These are phyloP conservation scores for Epinotia bilunana DNA, from an alignment of 2,888 invertebrate species.

Conservation along the genomic window DNA sequence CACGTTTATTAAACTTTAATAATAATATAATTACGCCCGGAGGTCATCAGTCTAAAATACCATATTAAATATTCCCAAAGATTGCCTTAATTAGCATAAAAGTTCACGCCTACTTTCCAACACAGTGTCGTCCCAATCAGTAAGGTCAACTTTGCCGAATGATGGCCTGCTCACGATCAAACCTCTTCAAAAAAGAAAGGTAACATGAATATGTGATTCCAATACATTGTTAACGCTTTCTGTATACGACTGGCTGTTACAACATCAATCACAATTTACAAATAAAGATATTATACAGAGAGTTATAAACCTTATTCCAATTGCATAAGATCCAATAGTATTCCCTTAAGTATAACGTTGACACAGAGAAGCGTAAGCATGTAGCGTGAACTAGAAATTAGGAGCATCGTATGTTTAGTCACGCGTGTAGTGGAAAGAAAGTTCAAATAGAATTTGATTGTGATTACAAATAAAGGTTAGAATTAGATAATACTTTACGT, in stretches of 20 bases:
- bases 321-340: background rate
- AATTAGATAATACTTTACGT: background rate
- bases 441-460: background rate
- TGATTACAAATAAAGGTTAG: background rate
- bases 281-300: background rate
- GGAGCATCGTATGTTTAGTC: background rate
- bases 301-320: background rate
- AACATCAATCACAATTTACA: background rate
- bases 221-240: slow-evolving; percentile 2
- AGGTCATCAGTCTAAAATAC: no score
- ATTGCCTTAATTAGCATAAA: slow-evolving; percentile 1
- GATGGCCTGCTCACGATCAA: slow-evolving; percentile 23
- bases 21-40: no score
- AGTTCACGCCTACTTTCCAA: slow-evolving; percentile 2
- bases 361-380: background rate
- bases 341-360: background rate
- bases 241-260: background rate
- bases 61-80: background rate
- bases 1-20: background rate
- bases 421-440: slow-evolving; percentile 6
- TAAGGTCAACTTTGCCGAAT: slow-evolving; percentile 24
- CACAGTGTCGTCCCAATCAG: slow-evolving; percentile 17
- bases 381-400: slow-evolving; percentile 18
- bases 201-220: background rate
- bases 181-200: background rate